Evolutionary conservation across 2,113 vertebrate species (phyloP).

Genomic region (Cyanoramphus novaezelandiae): DNA sequence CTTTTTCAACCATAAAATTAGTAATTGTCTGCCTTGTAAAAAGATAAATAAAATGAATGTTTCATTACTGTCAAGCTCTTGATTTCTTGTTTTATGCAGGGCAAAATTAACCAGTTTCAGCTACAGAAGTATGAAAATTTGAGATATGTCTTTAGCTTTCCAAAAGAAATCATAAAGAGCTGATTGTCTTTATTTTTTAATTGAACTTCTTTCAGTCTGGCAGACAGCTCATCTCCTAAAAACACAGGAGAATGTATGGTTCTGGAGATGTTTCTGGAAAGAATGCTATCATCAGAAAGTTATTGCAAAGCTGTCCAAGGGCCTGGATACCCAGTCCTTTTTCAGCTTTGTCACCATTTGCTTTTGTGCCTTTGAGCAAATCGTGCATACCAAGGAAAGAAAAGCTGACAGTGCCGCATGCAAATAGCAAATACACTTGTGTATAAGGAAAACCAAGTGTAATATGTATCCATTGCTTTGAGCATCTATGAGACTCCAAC

Average conservation of each 20-base stretch:
- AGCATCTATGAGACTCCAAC: neutral
- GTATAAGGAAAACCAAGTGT: neutral
- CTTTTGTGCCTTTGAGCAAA: neutral
- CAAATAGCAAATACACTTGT: neutral
- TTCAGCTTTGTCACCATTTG: neutral
- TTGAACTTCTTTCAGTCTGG: constrained; percentile 40
- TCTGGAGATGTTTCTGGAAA: neutral
- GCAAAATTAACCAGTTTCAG: constrained; percentile 73
- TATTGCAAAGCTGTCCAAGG: neutral
- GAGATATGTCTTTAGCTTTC: constrained; percentile 69
- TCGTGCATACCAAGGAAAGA: neutral
- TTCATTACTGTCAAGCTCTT: constrained; percentile 72
- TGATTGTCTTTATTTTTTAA: constrained; percentile 64
- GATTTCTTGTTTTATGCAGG: constrained; percentile 72
- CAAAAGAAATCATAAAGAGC: constrained; percentile 52
- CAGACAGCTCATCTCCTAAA: constrained; percentile 30
- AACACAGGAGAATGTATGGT: neutral
- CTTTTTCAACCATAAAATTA: constrained; percentile 78
- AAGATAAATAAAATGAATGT: constrained; percentile 77
- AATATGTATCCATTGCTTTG: neutral
- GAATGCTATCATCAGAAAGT: neutral
- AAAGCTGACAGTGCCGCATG: neutral
- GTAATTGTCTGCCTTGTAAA: constrained; percentile 79
- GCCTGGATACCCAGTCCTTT: neutral
- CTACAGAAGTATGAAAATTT: constrained; percentile 66